Conservation (phyloP, 1,140 invertebrate genomes). For the Archivesica marissinica region DNA sequence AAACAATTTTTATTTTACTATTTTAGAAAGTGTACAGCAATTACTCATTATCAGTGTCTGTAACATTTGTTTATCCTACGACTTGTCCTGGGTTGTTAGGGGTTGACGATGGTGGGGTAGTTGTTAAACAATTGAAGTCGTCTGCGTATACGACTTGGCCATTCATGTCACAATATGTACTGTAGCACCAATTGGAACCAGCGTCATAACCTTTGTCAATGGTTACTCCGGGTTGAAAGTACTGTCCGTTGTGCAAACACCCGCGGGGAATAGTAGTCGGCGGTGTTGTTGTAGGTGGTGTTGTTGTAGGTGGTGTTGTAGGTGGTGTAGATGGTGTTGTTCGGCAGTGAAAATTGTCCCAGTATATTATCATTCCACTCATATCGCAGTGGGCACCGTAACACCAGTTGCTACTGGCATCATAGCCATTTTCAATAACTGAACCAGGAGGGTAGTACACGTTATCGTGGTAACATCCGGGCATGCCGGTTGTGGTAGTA, state of each 20-base stretch:
- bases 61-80: not conserved
- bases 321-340: slow-evolving; percentile 12
- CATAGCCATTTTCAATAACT: not conserved
- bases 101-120: not conserved
- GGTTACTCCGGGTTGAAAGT: not conserved
- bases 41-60: too few species aligned
- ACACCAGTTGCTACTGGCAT: slow-evolving; percentile 19
- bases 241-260: not conserved
- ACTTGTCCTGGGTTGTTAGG: not conserved
- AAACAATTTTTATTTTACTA: too few species aligned
- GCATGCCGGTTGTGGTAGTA: not conserved
- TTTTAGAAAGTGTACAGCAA: too few species aligned
- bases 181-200: slow-evolving; percentile 28
- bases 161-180: not conserved
- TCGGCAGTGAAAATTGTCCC: slow-evolving; percentile 21
- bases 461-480: not conserved
- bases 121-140: slow-evolving; percentile 25
- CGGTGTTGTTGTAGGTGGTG: not conserved
- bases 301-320: slow-evolving; percentile 6
- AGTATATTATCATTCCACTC: not conserved
- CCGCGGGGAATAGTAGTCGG: not conserved
- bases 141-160: slow-evolving; percentile 8
- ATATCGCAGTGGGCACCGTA: not conserved
- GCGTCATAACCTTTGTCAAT: slow-evolving; percentile 31
- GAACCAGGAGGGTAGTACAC: not conserved